A percentile compares a stretch with the other conserved stretches of the same genome.
phyloP scores from a whole-genome alignment of 2,888 invertebrate genomes.

The Glyphotaelius pellucidus region DNA sequence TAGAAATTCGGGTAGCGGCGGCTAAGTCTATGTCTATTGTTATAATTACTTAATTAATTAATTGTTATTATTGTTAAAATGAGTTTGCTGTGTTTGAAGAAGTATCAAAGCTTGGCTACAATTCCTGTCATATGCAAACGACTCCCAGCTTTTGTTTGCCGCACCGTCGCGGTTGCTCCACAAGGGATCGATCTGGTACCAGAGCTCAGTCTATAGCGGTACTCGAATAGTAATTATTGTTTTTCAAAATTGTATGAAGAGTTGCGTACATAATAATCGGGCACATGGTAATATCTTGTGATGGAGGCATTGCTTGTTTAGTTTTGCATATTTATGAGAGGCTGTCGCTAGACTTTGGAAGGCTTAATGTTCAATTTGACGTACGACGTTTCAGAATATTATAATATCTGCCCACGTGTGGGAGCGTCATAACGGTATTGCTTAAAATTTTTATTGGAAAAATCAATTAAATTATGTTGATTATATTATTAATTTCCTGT shows the following conservation, averaged over 20 bases:
- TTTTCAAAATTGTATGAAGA: slow-evolving; percentile 19
- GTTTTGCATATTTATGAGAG: slow-evolving; percentile 51
- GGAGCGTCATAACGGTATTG: slow-evolving; percentile 29
- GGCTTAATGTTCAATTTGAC: not conserved
- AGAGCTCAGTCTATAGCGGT: slow-evolving; percentile 19
- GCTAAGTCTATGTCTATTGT: too few relatives aligned
- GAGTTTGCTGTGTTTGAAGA: too few relatives aligned
- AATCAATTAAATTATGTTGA: not conserved
- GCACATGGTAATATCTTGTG: slow-evolving; percentile 10
- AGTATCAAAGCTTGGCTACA: not conserved
- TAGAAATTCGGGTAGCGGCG: too few relatives aligned
- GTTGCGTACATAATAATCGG: not conserved
- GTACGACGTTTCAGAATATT: slow-evolving; percentile 10
- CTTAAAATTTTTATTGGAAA: not conserved
- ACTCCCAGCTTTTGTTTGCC: not conserved
- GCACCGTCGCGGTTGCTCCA: not conserved
- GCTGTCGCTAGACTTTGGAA: slow-evolving; percentile 29
- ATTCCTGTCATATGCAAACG: slow-evolving; percentile 8
- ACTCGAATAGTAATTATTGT: slow-evolving; percentile 15
- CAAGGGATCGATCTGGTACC: not conserved
- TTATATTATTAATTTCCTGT: not conserved
- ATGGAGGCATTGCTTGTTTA: slow-evolving; percentile 43
- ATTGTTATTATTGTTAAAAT: too few relatives aligned
- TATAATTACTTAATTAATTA: too few relatives aligned
- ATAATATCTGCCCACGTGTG: slow-evolving; percentile 13